A percentile compares a stretch with the other conserved stretches of the same genome.
These are phyloP conservation scores for Umimayanthus kanabou DNA, from an alignment of 92 coral and sea anemone genomes.

Conservation along the genomic window DNA sequence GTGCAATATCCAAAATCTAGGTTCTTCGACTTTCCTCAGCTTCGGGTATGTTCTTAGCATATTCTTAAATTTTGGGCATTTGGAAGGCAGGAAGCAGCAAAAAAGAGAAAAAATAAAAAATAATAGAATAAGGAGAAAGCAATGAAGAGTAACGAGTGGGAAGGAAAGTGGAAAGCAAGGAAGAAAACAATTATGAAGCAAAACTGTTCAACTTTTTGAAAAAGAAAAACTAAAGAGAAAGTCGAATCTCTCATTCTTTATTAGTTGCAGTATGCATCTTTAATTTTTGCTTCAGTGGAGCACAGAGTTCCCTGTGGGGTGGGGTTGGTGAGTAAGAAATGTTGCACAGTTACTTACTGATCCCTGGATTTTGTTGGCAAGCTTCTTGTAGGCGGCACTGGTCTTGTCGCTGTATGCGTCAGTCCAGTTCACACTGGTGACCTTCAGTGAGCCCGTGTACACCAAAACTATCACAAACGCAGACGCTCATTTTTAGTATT, in stretches of 20 bases:
- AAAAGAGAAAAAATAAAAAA: too few relatives aligned
- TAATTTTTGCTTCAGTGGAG: neutral
- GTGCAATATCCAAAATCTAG: too few relatives aligned
- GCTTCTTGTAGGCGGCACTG: constrained; percentile 54
- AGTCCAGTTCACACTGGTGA: constrained; percentile 68
- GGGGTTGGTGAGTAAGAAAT: neutral
- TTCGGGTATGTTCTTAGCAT: too few relatives aligned
- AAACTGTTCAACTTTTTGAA: neutral
- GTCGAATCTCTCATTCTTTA: neutral
- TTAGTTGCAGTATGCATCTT: neutral
- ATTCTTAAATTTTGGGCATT: too few relatives aligned
- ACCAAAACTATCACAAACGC: constrained; percentile 44
- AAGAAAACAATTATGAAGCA: too few relatives aligned
- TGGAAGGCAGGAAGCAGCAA: too few relatives aligned
- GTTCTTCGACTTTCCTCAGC: too few relatives aligned
- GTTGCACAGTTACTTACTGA: constrained; percentile 3
- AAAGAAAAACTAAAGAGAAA: neutral
- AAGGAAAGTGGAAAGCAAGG: too few relatives aligned
- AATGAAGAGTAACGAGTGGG: neutral
- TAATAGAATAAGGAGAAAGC: too few relatives aligned
- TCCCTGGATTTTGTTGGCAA: constrained; percentile 50
- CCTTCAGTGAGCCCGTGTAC: constrained; percentile 64
- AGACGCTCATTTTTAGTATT: neutral
- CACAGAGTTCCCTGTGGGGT: neutral
- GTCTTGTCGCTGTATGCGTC: constrained; percentile 58